Evolutionary conservation across 2,113 vertebrate genomes (phyloP).

Genomic region (Dermatemys mawii): DNA sequence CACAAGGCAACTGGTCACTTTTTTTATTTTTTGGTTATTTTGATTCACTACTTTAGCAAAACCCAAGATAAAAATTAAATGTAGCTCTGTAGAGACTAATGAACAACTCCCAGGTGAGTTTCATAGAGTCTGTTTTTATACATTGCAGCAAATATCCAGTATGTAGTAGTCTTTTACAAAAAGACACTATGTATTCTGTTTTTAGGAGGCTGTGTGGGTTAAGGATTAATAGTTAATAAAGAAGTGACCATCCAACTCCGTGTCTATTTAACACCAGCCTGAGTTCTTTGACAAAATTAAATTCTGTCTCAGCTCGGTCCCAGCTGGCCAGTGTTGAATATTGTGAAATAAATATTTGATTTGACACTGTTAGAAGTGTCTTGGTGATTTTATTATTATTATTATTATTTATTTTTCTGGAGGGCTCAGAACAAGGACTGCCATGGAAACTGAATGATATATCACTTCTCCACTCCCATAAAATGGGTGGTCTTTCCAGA

Average conservation of each 20-base stretch:
- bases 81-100: background rate
- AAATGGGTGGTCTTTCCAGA: background rate
- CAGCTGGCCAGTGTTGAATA: slow-evolving; percentile 31
- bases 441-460: background rate
- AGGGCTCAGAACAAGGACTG: background rate
- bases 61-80: background rate
- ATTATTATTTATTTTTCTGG: background rate
- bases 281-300: slow-evolving; percentile 31
- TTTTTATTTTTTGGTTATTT: background rate
- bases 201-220: slow-evolving; percentile 8
- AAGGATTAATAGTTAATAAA: background rate
- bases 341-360: slow-evolving; percentile 20
- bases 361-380: background rate
- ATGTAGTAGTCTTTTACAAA: background rate
- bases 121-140: background rate
- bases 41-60: background rate
- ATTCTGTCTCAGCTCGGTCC: slow-evolving; percentile 14
- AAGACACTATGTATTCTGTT: background rate
- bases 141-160: background rate
- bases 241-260: background rate
- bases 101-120: background rate
- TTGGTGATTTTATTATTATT: background rate
- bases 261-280: background rate
- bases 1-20: background rate
- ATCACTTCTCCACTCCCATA: background rate